phyloP scores from a whole-genome alignment of 2,888 invertebrate genomes.

The Pomacea canaliculata region DNA sequence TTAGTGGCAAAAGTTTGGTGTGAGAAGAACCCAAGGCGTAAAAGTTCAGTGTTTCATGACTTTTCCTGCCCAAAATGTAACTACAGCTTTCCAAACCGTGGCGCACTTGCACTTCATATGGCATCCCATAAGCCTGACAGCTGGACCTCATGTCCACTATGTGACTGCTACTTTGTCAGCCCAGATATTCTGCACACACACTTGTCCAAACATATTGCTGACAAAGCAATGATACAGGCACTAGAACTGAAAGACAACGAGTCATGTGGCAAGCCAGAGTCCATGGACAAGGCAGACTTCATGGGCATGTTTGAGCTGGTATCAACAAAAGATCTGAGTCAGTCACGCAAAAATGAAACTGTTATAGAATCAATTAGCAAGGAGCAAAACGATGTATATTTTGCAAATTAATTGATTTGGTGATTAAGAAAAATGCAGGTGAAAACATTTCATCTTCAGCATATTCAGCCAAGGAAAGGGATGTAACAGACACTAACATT shows the following conservation, averaged over 20 bases:
- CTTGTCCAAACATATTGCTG: conserved; percentile 60
- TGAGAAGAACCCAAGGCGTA: conserved; percentile 74
- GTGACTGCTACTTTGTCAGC: conserved; percentile 77
- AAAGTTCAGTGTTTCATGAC: conserved; percentile 61
- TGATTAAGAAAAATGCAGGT: not conserved
- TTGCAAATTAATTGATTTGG: conserved; percentile 49
- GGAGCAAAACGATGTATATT: conserved; percentile 53
- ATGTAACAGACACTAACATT: not conserved
- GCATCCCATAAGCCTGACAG: conserved; percentile 58
- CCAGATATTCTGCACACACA: conserved; percentile 55
- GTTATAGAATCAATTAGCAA: conserved; percentile 21
- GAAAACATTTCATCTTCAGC: not conserved
- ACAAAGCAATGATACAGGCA: conserved; percentile 51
- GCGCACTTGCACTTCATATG: conserved; percentile 64
- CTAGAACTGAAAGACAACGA: conserved; percentile 70
- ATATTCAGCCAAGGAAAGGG: not conserved
- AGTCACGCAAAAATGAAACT: conserved; percentile 7
- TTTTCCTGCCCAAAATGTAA: conserved; percentile 66
- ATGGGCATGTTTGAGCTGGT: conserved; percentile 81
- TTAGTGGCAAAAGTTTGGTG: conserved; percentile 82
- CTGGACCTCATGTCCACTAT: conserved; percentile 61
- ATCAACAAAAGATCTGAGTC: conserved; percentile 69
- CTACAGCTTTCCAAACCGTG: conserved; percentile 67
- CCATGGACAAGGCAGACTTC: conserved; percentile 78
- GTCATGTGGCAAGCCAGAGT: conserved; percentile 34